A percentile compares a stretch with the other conserved stretches of the same genome.
phyloP scores from a whole-genome alignment of 2,797 vertebrate species.

The Tamandua tetradactyla region DNA sequence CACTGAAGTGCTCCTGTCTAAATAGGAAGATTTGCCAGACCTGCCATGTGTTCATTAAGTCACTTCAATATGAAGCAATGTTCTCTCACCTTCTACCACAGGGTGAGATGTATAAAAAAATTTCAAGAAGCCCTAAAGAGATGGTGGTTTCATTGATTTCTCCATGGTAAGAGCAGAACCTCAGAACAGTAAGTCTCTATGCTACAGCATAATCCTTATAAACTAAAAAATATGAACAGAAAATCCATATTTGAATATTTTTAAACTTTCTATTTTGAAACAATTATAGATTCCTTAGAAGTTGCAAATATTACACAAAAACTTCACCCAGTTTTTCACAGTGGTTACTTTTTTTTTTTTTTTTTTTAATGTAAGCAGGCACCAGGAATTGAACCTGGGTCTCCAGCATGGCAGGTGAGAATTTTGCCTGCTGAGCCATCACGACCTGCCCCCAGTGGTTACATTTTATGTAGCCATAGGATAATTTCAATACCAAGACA shows the following conservation, averaged over 20 bases:
- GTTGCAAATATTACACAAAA: neutral
- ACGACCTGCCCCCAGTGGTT: too few species aligned
- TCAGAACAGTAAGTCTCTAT: neutral
- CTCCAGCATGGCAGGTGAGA: too few species aligned
- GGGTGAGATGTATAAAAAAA: neutral
- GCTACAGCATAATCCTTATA: neutral
- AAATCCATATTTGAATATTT: slow-evolving; percentile 8
- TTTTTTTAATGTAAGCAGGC: too few species aligned
- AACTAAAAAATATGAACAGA: neutral
- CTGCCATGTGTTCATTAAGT: neutral
- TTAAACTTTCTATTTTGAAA: slow-evolving; percentile 19
- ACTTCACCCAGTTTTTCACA: neutral
- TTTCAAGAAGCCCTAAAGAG: slow-evolving; percentile 3
- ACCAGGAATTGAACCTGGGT: too few species aligned
- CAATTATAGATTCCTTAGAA: neutral
- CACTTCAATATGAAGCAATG: neutral
- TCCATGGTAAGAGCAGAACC: neutral
- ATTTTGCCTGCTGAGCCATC: too few species aligned
- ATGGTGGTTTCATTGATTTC: neutral
- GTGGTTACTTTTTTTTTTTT: too few species aligned
- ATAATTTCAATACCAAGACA: neutral
- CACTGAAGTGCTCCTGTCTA: neutral
- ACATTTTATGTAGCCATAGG: neutral
- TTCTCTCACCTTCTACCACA: neutral
- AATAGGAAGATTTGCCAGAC: neutral